Base-by-base conservation (phyloP, 2,888 invertebrate species). In the Dilophus febrilis region DNA sequence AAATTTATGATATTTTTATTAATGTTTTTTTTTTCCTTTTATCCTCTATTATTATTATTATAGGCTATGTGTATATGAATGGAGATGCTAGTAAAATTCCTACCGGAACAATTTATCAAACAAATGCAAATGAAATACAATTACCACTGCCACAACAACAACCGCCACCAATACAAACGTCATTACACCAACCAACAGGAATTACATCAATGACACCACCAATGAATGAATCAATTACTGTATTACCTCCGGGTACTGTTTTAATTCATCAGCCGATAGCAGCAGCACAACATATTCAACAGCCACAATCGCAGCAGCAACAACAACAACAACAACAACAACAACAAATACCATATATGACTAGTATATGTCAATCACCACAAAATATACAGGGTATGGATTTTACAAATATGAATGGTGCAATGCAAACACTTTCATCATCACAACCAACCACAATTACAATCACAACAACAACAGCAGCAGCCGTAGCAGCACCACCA, bases 1-100 rank as follows among this genome's bases (percentile, higher is more conserved):
- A n/a, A n/a, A n/a, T n/a, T n/a, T n/a, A n/a, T n/a, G n/a, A n/a
- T n/a, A n/a, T n/a, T n/a, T n/a, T n/a, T n/a, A n/a, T n/a, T n/a
- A n/a, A n/a, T n/a, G n/a, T n/a, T n/a, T n/a, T n/a, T n/a, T n/a
- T n/a, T n/a, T n/a, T n/a, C n/a, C n/a, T n/a, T n/a, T n/a, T n/a
- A n/a, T n/a, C n/a, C n/a, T n/a, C n/a, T n/a, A n/a, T n/a, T n/a
- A n/a, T 22, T 22, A 22, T 22, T n/a, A 22, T 22, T 6, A 33
- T 57, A 74, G 79, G 77, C 64, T 74, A 74, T 70, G 75, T 75
- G 68, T 80, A 76, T 72, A 79, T 81, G 79, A 81, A 80, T 76
- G 80, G 79, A 71, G 80, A 80, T 71, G 71, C 77, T 67, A 75
- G 74, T 63, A 77, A 77, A 69, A 70, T 73, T 68, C 73, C 73